phyloP scores from a whole-genome alignment of 1,140 invertebrate genomes.

The Campoletis sonorensis region DNA sequence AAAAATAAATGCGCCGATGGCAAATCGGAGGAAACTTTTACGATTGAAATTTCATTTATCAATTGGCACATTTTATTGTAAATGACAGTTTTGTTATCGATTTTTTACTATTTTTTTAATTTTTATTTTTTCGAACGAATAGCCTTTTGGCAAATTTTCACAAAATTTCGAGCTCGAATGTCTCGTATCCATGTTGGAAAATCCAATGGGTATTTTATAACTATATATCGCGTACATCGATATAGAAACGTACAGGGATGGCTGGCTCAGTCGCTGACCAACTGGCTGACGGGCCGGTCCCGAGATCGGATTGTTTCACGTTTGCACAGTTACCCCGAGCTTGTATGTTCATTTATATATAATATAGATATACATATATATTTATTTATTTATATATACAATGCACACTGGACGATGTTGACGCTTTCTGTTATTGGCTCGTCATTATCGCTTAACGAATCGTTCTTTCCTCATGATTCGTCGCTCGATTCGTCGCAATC shows the following conservation, averaged over 20 bases:
- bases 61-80: too few species aligned
- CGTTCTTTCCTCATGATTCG: constrained; percentile 47
- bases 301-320: constrained; percentile 69
- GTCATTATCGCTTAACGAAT: constrained; percentile 75
- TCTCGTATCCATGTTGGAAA: neutral
- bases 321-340: constrained; percentile 63
- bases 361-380: neutral
- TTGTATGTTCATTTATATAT: neutral
- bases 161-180: neutral
- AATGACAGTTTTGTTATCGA: too few species aligned
- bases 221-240: constrained; percentile 18
- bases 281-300: constrained; percentile 48
- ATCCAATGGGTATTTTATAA: neutral
- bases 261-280: constrained; percentile 5
- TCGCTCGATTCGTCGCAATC: neutral
- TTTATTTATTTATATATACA: neutral
- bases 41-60: too few species aligned
- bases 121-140: neutral
- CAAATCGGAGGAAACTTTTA: too few species aligned
- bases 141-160: neutral
- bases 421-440: constrained; percentile 71
- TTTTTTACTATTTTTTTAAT: too few species aligned
- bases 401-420: constrained; percentile 54
- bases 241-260: constrained; percentile 3
- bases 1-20: too few species aligned